These are phyloP conservation scores for Horisme vitalbata DNA, from an alignment of 2,888 invertebrate genomes.

Conservation along the genomic window DNA sequence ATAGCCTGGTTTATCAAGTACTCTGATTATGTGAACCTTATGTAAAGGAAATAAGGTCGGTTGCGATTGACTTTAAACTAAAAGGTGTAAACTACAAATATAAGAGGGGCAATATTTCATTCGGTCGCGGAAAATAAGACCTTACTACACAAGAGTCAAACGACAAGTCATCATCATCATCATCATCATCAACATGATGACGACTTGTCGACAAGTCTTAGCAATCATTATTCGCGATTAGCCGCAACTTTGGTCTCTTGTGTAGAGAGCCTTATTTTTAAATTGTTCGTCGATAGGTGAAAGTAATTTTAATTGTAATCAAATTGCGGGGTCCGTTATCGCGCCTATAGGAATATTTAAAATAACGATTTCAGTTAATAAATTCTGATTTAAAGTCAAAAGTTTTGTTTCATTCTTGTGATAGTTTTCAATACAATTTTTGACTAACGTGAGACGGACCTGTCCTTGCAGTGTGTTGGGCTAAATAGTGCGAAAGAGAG, in stretches of 20 bases:
- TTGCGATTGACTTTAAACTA: neutral
- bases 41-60: neutral
- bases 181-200: too few relatives aligned
- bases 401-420: slow-evolving; percentile 21
- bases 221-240: too few relatives aligned
- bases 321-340: slow-evolving; percentile 20
- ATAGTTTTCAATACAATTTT: neutral
- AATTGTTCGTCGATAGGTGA: slow-evolving; percentile 14
- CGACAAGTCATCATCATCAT: too few relatives aligned
- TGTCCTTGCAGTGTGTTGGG: neutral
- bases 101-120: slow-evolving; percentile 5
- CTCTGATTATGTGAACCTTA: neutral
- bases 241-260: neutral
- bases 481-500: neutral
- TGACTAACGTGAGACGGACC: slow-evolving; percentile 3
- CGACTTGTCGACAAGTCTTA: too few relatives aligned
- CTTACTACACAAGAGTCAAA: neutral
- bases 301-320: slow-evolving; percentile 12
- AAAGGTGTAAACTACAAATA: too few relatives aligned
- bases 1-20: neutral
- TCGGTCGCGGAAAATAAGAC: neutral
- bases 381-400: slow-evolving; percentile 18
- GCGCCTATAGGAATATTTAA: slow-evolving; percentile 18
- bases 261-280: neutral
- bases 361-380: slow-evolving; percentile 18